Percentiles rank a stretch among this genome's conserved stretches.
Evolutionary conservation across 30 jellyfish, hydroid and myxozoan genomes (phyloP).

Genomic region (Thelohanellus kitauei): DNA sequence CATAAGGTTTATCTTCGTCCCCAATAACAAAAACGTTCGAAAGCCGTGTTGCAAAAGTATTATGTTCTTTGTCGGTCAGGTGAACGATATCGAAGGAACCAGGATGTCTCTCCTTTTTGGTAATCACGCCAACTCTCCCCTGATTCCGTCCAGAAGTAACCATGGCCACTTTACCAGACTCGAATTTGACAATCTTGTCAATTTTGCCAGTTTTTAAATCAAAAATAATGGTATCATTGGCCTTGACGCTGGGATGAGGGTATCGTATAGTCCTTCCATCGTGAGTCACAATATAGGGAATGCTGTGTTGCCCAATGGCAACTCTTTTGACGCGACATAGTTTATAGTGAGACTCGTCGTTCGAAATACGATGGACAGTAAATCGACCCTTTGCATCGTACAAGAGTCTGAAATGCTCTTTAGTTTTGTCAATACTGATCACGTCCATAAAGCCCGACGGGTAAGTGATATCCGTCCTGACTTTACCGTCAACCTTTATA

Average conservation of each 20-base stretch:
- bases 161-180: conserved; percentile 77
- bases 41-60: conserved; percentile 55
- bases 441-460: conserved; percentile 97
- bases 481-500: conserved; percentile 67
- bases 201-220: conserved; percentile 59
- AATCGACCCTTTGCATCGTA: conserved; percentile 64
- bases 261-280: conserved; percentile 81
- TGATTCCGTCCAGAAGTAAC: conserved; percentile 91
- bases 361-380: conserved; percentile 39
- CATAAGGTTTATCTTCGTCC: conserved; percentile 50
- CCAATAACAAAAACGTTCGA: conserved; percentile 54
- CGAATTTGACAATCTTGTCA: conserved; percentile 51
- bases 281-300: conserved; percentile 61
- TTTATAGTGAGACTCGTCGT: conserved; percentile 63
- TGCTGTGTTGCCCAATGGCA: conserved; percentile 31
- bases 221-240: conserved; percentile 52
- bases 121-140: conserved; percentile 72
- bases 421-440: conserved; percentile 48
- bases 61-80: conserved; percentile 48
- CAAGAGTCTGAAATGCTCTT: conserved; percentile 45
- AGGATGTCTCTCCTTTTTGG: conserved; percentile 58
- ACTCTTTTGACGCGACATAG: conserved; percentile 43
- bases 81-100: conserved; percentile 88
- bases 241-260: conserved; percentile 62
- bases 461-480: conserved; percentile 43